These are phyloP conservation scores for Protobothrops mucrosquamatus DNA, from an alignment of 2,113 vertebrate species.

Conservation along the genomic window DNA sequence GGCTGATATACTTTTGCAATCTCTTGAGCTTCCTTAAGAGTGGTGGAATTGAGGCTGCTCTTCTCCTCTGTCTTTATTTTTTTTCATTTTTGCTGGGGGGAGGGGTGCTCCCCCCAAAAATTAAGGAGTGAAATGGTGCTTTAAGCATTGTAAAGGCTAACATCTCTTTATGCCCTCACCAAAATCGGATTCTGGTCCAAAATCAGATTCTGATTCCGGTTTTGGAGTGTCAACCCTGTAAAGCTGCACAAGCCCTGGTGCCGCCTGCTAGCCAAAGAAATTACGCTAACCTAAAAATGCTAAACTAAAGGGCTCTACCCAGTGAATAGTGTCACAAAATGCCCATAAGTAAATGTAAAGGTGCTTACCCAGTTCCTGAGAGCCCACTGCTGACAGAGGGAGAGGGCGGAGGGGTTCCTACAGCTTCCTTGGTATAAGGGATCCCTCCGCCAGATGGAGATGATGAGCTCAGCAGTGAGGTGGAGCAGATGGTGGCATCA, in stretches of 20 bases:
- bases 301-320: background rate
- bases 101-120: background rate
- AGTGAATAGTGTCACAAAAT: background rate
- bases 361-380: slow-evolving; percentile 77
- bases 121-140: background rate
- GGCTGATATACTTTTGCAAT: background rate
- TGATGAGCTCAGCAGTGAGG: slow-evolving; percentile 75
- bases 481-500: slow-evolving; percentile 79
- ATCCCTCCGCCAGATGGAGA: slow-evolving; percentile 67
- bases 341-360: background rate
- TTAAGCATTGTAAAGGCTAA: background rate
- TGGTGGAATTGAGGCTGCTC: background rate
- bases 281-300: background rate
- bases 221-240: background rate
- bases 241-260: background rate
- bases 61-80: background rate
- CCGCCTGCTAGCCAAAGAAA: background rate
- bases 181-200: background rate
- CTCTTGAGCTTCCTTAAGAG: background rate
- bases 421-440: slow-evolving; percentile 79
- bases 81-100: background rate
- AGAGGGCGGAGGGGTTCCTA: slow-evolving; percentile 84
- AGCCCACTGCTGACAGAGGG: slow-evolving; percentile 84
- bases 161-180: background rate
- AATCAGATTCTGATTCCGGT: background rate